phyloP scores from a whole-genome alignment of 2,888 invertebrate genomes.

The Syritta pipiens region DNA sequence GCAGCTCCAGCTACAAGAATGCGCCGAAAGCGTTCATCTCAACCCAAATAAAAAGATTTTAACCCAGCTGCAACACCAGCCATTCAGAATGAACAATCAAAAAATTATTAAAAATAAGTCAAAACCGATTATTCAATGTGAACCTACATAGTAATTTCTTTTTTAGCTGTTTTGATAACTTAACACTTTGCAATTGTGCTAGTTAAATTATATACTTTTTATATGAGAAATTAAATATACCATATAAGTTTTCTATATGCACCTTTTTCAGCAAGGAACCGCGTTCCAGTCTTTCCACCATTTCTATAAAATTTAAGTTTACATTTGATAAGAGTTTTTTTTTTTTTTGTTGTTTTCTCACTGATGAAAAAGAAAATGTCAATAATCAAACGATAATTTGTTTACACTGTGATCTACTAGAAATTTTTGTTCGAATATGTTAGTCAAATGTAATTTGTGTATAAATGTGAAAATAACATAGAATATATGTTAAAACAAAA shows the following conservation, averaged over 20 bases:
- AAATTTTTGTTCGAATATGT: not conserved
- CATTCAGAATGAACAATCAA: slow-evolving; percentile 61
- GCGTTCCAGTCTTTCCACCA: slow-evolving; percentile 57
- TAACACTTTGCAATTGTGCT: not conserved
- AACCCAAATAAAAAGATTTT: slow-evolving; percentile 41
- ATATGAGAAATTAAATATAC: slow-evolving; percentile 29
- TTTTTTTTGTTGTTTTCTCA: slow-evolving; percentile 16
- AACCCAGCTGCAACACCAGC: not conserved
- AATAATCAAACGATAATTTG: no score
- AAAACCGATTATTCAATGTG: not conserved
- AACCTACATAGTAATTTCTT: not conserved
- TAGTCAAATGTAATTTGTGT: slow-evolving; percentile 35
- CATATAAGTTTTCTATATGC: slow-evolving; percentile 48
- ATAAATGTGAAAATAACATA: slow-evolving; percentile 44
- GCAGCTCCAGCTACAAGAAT: slow-evolving; percentile 80
- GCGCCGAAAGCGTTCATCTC: slow-evolving; percentile 74
- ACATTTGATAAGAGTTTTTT: slow-evolving; percentile 7
- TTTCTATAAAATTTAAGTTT: slow-evolving; percentile 15
- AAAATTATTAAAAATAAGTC: slow-evolving; percentile 5
- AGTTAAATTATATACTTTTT: slow-evolving; percentile 35
- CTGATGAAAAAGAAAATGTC: no score
- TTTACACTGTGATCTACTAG: slow-evolving; percentile 61
- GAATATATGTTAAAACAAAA: slow-evolving; percentile 24
- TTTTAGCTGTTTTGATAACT: not conserved
- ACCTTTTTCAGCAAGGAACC: slow-evolving; percentile 48